phyloP scores from a whole-genome alignment of 2,888 invertebrate species.

The Bellardia bayeri region DNA sequence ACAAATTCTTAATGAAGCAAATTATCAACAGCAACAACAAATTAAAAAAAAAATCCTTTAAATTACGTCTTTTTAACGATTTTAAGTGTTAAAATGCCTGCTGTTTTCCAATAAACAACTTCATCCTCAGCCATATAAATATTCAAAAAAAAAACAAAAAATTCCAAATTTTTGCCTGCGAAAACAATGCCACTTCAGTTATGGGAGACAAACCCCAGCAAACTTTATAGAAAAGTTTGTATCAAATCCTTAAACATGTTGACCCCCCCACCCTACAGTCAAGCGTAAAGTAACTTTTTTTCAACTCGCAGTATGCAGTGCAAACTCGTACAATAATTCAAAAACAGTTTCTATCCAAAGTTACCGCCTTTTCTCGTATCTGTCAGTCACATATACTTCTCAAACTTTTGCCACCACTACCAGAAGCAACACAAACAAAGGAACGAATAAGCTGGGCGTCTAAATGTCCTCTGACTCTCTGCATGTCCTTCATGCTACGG shows the following conservation, averaged over 20 bases:
- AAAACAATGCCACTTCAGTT: background rate
- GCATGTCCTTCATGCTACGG: conserved; percentile 52
- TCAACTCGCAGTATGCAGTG: background rate
- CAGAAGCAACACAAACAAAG: conserved; percentile 33
- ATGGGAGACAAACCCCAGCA: background rate
- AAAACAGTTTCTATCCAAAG: conserved; percentile 79
- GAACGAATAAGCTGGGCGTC: conserved; percentile 47
- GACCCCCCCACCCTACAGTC: conserved; percentile 17
- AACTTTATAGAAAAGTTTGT: conserved; percentile 24
- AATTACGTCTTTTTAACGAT: conserved; percentile 43
- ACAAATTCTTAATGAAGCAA: background rate
- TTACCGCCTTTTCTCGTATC: conserved; percentile 82
- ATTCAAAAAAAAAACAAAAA: conserved; percentile 6
- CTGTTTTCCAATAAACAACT: conserved; percentile 61
- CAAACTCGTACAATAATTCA: conserved; percentile 80
- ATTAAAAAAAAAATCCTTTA: background rate
- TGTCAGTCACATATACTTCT: conserved; percentile 78
- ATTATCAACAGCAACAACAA: background rate
- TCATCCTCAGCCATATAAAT: conserved; percentile 3
- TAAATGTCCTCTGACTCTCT: conserved; percentile 48
- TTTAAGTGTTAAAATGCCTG: conserved; percentile 65
- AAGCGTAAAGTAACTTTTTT: conserved; percentile 14
- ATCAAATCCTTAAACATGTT: conserved; percentile 47
- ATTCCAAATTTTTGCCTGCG: background rate
- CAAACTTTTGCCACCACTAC: conserved; percentile 66